Conservation (phyloP, 2,888 invertebrate genomes). For the Andrena minutula region DNA sequence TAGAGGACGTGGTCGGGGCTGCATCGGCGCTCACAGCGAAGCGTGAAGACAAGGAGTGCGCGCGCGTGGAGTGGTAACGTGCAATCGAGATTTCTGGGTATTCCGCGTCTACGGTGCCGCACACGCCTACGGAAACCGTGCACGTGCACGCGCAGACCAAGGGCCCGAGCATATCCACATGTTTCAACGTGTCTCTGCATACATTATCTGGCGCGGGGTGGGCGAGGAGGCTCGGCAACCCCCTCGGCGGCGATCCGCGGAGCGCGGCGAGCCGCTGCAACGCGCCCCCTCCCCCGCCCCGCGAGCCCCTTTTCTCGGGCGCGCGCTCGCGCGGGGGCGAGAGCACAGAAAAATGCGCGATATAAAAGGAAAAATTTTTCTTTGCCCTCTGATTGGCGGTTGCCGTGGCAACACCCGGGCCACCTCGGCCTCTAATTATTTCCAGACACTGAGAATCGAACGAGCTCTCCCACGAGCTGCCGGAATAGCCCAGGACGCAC, state of each 20-base stretch:
- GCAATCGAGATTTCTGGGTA: constrained; percentile 62
- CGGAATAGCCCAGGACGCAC: constrained; percentile 79
- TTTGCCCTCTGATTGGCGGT: constrained; percentile 85
- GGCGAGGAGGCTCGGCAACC: constrained; percentile 58
- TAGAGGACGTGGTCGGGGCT: constrained; percentile 32
- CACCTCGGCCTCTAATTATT: constrained; percentile 84
- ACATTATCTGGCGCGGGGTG: constrained; percentile 79
- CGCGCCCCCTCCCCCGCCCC: constrained; percentile 30
- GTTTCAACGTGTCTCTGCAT: constrained; percentile 83
- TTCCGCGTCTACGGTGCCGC: constrained; percentile 36
- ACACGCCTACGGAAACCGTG: background rate
- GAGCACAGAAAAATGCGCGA: constrained; percentile 77
- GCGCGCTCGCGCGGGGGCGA: constrained; percentile 51
- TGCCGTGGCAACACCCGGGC: constrained; percentile 84
- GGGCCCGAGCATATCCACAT: constrained; percentile 61
- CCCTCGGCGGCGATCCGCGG: constrained; percentile 59
- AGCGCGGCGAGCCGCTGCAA: constrained; percentile 27
- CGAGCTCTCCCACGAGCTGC: constrained; percentile 81
- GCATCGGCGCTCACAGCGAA: constrained; percentile 47
- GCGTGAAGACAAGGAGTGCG: constrained; percentile 53
- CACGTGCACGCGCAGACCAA: background rate
- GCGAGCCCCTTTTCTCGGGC: constrained; percentile 17
- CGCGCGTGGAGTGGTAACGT: constrained; percentile 52
- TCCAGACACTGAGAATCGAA: constrained; percentile 85
- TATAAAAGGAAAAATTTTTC: constrained; percentile 84